Evolutionary conservation across 2,113 vertebrate species (phyloP).

Genomic region (Tretioscincus oriximinensis): DNA sequence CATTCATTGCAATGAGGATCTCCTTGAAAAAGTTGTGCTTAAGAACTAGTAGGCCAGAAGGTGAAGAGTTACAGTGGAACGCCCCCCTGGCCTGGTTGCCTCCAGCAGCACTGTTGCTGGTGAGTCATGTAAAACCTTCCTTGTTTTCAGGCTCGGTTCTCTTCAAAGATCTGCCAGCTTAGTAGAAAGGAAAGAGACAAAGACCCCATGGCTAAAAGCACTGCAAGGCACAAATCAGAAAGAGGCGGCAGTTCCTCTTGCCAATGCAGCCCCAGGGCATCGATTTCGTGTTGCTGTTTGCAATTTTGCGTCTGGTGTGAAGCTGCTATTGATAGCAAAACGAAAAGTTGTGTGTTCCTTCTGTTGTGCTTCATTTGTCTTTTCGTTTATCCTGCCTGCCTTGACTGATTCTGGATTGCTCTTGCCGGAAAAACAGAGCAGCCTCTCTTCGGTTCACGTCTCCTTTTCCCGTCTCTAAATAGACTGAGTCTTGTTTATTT

Average conservation of each 20-base stretch:
- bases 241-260: no score
- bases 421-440: constrained; percentile 1
- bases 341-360: not conserved
- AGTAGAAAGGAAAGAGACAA: not conserved
- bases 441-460: not conserved
- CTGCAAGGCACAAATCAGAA: not conserved
- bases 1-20: no score
- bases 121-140: not conserved
- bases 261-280: not conserved
- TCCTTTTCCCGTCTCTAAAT: not conserved
- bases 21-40: no score
- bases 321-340: not conserved
- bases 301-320: not conserved
- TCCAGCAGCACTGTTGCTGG: not conserved
- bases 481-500: constrained; percentile 3
- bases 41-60: no score
- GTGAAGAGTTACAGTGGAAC: no score
- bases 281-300: constrained; percentile 3
- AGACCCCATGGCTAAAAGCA: not conserved
- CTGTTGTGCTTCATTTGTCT: not conserved
- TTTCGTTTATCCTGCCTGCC: not conserved
- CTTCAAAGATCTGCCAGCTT: not conserved
- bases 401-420: not conserved
- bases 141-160: not conserved
- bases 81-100: not conserved